These are phyloP conservation scores for Dasypogon diadema DNA, from an alignment of 2,888 invertebrate species.

Conservation along the genomic window DNA sequence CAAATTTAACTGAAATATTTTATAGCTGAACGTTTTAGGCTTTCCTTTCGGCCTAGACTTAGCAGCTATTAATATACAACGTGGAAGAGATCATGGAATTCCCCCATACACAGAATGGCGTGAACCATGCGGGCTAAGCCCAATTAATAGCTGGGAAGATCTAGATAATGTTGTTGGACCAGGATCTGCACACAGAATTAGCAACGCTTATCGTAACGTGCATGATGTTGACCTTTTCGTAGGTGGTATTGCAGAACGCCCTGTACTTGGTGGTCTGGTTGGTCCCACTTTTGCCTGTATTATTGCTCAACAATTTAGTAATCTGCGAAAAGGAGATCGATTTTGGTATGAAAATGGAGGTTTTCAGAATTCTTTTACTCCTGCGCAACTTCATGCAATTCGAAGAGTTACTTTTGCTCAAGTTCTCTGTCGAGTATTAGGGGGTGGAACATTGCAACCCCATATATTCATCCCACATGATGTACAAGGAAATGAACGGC, in stretches of 20 bases:
- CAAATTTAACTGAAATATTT: conserved; percentile 67
- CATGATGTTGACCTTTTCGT: conserved; percentile 89
- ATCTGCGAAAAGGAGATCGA: conserved; percentile 81
- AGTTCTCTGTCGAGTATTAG: conserved; percentile 70
- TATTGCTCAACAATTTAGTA: conserved; percentile 86
- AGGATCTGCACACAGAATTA: conserved; percentile 74
- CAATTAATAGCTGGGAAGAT: conserved; percentile 78
- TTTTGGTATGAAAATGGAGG: conserved; percentile 88
- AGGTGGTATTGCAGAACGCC: conserved; percentile 84
- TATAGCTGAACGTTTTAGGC: conserved; percentile 62
- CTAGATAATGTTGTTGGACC: conserved; percentile 77
- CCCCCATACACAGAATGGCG: conserved; percentile 85
- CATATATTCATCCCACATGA: conserved; percentile 67
- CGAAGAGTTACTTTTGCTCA: conserved; percentile 79
- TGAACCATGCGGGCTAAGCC: conserved; percentile 80
- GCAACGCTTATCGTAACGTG: conserved; percentile 75
- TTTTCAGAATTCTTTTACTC: conserved; percentile 80
- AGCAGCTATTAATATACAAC: conserved; percentile 88
- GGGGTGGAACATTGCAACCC: conserved; percentile 68
- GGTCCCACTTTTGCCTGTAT: conserved; percentile 92
- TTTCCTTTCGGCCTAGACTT: conserved; percentile 86
- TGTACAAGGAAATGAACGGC: conserved; percentile 63
- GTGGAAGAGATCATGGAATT: conserved; percentile 89
- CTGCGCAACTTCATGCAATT: conserved; percentile 81
- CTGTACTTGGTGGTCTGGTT: conserved; percentile 82